Conservation (phyloP, 37 sponge, comb jelly and placozoan species). For the Hexactinellida sp. region DNA sequence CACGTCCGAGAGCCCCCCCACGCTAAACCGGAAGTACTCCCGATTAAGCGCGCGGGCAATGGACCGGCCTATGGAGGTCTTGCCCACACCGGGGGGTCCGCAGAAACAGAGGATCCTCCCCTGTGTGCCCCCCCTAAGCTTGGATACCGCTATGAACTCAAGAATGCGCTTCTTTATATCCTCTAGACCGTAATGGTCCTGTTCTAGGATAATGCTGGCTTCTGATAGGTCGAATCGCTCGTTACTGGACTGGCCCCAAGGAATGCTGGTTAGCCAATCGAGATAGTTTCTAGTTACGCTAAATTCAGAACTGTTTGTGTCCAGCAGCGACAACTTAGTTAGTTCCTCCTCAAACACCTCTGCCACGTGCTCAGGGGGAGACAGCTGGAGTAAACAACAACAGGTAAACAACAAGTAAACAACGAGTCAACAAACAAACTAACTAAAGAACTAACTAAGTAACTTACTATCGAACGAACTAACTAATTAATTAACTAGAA, state of each 20-base stretch:
- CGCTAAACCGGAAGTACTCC: constrained; percentile 84
- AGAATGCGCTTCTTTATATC: constrained; percentile 88
- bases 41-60: constrained; percentile 88
- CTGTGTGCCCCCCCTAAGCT: constrained; percentile 59
- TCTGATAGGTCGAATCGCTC: constrained; percentile 69
- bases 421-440: no score
- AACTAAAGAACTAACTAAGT: no score
- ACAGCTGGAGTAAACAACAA: no score
- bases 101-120: constrained; percentile 92
- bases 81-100: constrained; percentile 94
- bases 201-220: constrained; percentile 63
- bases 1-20: constrained; percentile 93
- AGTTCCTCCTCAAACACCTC: constrained; percentile 88
- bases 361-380: constrained; percentile 39
- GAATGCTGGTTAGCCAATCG: constrained; percentile 90
- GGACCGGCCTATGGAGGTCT: constrained; percentile 82
- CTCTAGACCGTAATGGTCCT: constrained; percentile 84
- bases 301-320: constrained; percentile 83
- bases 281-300: constrained; percentile 94
- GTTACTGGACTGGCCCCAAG: constrained; percentile 80
- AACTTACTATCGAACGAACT: no score
- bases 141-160: constrained; percentile 89
- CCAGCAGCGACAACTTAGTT: constrained; percentile 81
- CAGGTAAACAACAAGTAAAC: no score
- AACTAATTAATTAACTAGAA: no score